A percentile compares a stretch with the other conserved stretches of the same genome.
These are phyloP conservation scores for Cydia strobilella DNA, from an alignment of 1,140 invertebrate species.

Conservation along the genomic window DNA sequence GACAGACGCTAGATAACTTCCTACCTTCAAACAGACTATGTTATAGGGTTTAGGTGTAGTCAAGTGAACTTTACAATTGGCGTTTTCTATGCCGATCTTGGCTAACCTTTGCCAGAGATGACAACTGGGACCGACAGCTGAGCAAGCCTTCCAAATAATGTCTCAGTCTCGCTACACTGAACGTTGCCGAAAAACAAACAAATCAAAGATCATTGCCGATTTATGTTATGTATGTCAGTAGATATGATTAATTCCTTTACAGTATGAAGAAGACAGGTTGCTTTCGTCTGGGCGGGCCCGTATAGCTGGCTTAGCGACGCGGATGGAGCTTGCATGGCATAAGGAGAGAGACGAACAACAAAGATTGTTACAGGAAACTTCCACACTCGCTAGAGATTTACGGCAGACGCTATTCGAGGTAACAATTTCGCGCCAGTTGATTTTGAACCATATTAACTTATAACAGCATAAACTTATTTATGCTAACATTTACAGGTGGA, in stretches of 20 bases:
- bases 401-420: slow-evolving; percentile 93
- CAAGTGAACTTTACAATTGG: too few relatives aligned
- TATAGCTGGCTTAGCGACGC: slow-evolving; percentile 91
- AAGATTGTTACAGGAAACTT: slow-evolving; percentile 93
- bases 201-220: too few relatives aligned
- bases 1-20: too few relatives aligned
- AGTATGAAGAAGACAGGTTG: slow-evolving; percentile 91
- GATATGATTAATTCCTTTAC: neutral
- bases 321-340: slow-evolving; percentile 97
- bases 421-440: slow-evolving; percentile 35
- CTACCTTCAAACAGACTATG: too few relatives aligned
- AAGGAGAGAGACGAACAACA: slow-evolving; percentile 97
- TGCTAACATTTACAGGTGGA: slow-evolving; percentile 82
- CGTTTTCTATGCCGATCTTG: too few relatives aligned
- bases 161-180: too few relatives aligned
- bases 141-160: too few relatives aligned
- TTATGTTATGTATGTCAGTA: too few relatives aligned
- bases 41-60: too few relatives aligned
- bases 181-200: too few relatives aligned
- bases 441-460: neutral
- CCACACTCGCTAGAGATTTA: slow-evolving; percentile 93
- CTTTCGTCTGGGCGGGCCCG: slow-evolving; percentile 90
- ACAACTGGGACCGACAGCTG: too few relatives aligned
- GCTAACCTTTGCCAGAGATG: too few relatives aligned
- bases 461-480: neutral